A percentile compares a stretch with the other conserved stretches of the same genome.
Conservation (phyloP, 2,888 invertebrate genomes). For the Amphimallon solstitiale region DNA sequence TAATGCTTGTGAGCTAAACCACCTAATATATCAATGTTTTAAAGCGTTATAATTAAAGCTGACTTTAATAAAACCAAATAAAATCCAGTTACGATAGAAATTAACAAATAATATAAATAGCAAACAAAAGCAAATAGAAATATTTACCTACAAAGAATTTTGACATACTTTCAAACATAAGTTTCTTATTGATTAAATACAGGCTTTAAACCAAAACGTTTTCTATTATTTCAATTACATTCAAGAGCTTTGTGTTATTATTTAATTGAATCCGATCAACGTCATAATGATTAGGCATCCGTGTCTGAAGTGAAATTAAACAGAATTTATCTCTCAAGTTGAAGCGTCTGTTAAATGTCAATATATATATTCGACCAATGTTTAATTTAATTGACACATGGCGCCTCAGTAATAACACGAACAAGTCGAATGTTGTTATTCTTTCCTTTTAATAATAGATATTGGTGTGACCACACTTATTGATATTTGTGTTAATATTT, state of each 20-base stretch:
- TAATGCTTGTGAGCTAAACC: too few species aligned
- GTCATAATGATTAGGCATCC: slow-evolving; percentile 1
- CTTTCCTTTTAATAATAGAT: neutral
- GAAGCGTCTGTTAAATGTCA: neutral
- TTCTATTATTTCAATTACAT: neutral
- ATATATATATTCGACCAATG: neutral
- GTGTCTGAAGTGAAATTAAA: slow-evolving; percentile 16
- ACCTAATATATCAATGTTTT: too few species aligned
- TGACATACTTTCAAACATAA: slow-evolving; percentile 15
- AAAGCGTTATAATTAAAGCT: too few species aligned
- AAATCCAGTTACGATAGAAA: too few species aligned
- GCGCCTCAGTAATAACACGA: slow-evolving; percentile 5
- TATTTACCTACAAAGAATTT: neutral
- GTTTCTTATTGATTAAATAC: slow-evolving; percentile 15
- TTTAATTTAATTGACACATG: slow-evolving; percentile 19
- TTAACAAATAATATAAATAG: too few species aligned
- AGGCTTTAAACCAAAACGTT: neutral
- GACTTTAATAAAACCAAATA: too few species aligned
- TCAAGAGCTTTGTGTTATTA: slow-evolving; percentile 11
- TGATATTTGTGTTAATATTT: slow-evolving; percentile 18
- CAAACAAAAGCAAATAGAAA: too few species aligned
- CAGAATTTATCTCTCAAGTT: slow-evolving; percentile 15
- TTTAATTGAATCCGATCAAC: slow-evolving; percentile 27
- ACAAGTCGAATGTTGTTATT: too few species aligned
- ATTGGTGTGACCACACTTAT: neutral